These are phyloP conservation scores for Cynocephalus volans DNA, from an alignment of 2,113 vertebrate species.

Conservation along the genomic window DNA sequence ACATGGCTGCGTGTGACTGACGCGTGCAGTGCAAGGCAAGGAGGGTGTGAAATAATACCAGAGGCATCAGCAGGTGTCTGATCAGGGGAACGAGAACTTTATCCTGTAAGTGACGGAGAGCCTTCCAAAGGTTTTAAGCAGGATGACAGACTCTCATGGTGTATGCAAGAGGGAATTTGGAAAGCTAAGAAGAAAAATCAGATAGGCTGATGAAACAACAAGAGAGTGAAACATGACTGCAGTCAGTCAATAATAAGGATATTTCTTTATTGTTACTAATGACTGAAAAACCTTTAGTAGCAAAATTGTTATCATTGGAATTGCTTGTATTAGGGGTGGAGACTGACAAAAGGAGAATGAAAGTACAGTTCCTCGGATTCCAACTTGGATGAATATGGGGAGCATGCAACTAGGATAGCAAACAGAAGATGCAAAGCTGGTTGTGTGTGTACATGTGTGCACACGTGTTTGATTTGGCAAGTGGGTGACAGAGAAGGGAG, in stretches of 20 bases:
- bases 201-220: not conserved
- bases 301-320: not conserved
- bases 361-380: slow-evolving; percentile 11
- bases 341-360: not conserved
- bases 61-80: too few relatives aligned
- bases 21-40: not conserved
- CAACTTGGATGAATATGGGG: not conserved
- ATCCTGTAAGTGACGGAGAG: not conserved
- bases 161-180: not conserved
- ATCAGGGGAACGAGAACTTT: not conserved
- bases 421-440: not conserved
- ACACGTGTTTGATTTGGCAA: not conserved
- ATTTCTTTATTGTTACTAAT: not conserved
- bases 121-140: not conserved
- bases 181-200: not conserved
- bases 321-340: not conserved
- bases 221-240: not conserved
- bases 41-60: not conserved
- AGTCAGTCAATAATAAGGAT: not conserved
- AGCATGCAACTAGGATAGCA: not conserved
- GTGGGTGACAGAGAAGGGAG: not conserved
- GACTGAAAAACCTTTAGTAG: not conserved
- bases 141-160: not conserved
- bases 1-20: not conserved
- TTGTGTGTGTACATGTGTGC: not conserved